Conservation (phyloP, 2,888 invertebrate genomes). For the Pandemis cinnamomeana region DNA sequence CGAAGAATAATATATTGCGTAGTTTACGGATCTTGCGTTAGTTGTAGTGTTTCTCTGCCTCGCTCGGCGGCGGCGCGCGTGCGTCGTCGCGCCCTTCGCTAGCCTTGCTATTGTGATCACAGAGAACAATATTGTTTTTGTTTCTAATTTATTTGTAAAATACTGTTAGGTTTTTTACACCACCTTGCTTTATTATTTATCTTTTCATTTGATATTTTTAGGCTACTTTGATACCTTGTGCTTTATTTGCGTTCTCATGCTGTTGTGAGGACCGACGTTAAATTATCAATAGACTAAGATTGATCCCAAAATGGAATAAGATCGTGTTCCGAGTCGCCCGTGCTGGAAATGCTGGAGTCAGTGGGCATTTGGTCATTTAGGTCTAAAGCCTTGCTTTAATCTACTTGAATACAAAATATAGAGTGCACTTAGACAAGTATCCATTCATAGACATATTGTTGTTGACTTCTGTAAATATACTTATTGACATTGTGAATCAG, state of each 20-base stretch:
- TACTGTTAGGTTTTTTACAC: slow-evolving; percentile 72
- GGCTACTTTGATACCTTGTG: slow-evolving; percentile 47
- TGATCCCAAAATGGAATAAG: slow-evolving; percentile 75
- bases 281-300: slow-evolving; percentile 53
- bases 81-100: slow-evolving; percentile 49
- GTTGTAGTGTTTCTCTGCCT: slow-evolving; percentile 59
- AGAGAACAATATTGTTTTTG: slow-evolving; percentile 83
- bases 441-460: slow-evolving; percentile 58
- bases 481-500: slow-evolving; percentile 32
- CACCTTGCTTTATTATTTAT: slow-evolving; percentile 47
- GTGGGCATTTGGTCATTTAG: slow-evolving; percentile 7
- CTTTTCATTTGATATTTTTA: slow-evolving; percentile 55
- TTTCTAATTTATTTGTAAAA: slow-evolving; percentile 83
- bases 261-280: slow-evolving; percentile 41
- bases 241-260: slow-evolving; percentile 37
- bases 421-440: slow-evolving; percentile 56
- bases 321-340: slow-evolving; percentile 42
- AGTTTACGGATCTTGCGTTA: slow-evolving; percentile 53
- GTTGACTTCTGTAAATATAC: slow-evolving; percentile 57
- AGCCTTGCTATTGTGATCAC: slow-evolving; percentile 73
- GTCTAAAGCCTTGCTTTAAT: slow-evolving; percentile 2
- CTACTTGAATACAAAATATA: slow-evolving; percentile 43
- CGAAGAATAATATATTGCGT: slow-evolving; percentile 75
- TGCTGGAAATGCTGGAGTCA: slow-evolving; percentile 29
- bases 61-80: slow-evolving; percentile 42